Conservation (phyloP, 2,797 vertebrate genomes). For the Poecilia gillii region DNA sequence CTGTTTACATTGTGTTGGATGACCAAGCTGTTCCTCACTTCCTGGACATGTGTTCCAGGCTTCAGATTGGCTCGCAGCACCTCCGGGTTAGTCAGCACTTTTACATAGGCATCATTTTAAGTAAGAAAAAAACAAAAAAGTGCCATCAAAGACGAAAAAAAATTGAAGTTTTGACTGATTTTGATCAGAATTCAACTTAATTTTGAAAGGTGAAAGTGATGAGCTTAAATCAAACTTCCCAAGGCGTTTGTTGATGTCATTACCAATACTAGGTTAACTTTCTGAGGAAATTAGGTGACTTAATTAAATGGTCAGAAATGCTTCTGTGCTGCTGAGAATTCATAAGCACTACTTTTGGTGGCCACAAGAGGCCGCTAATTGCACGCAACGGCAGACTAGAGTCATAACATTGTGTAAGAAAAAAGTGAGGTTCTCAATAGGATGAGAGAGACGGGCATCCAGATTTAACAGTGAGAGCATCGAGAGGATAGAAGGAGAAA, state of each 20-base stretch:
- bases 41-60: constrained; percentile 90
- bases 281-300: not conserved
- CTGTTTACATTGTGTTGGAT: constrained; percentile 91
- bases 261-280: no score
- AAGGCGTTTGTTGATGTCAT: not conserved
- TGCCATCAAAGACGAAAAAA: not conserved
- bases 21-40: constrained; percentile 83
- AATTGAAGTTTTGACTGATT: not conserved
- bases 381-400: not conserved
- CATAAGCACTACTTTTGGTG: not conserved
- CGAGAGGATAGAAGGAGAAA: not conserved
- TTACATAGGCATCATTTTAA: not conserved
- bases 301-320: not conserved
- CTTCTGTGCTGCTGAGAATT: not conserved
- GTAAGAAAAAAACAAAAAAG: no score
- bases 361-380: not conserved
- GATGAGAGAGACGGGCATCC: not conserved
- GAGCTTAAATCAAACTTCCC: not conserved
- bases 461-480: not conserved
- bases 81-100: constrained; percentile 79
- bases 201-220: not conserved
- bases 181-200: not conserved
- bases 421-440: not conserved
- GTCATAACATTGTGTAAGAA: not conserved
- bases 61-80: constrained; percentile 83